phyloP scores from a whole-genome alignment of 2,113 vertebrate genomes.

The Heterotis niloticus region DNA sequence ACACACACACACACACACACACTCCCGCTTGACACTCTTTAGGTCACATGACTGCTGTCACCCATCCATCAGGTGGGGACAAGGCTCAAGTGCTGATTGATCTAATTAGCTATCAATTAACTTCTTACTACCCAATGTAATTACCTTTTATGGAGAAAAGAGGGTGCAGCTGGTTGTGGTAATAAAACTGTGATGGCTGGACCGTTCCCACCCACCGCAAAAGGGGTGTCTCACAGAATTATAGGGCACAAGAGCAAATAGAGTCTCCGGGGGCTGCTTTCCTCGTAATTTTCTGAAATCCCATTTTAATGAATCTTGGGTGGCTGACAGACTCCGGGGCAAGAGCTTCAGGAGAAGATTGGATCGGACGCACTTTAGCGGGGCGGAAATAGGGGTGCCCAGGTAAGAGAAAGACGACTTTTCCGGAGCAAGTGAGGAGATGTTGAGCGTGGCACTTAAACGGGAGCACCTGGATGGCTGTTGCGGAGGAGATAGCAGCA shows the following conservation, averaged over 20 bases:
- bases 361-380: background rate
- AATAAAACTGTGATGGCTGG: constrained; percentile 79
- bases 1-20: background rate
- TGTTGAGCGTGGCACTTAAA: background rate
- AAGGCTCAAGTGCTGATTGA: constrained; percentile 91
- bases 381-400: constrained; percentile 1
- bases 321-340: constrained; percentile 62
- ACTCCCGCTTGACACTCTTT: constrained; percentile 25
- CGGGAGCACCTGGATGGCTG: background rate
- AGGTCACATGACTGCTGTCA: constrained; percentile 68
- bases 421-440: background rate
- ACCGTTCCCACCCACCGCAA: constrained; percentile 55
- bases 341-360: background rate
- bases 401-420: background rate
- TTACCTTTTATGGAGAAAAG: constrained; percentile 97
- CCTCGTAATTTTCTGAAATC: constrained; percentile 70
- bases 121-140: constrained; percentile 99
- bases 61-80: constrained; percentile 93
- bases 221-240: constrained; percentile 67
- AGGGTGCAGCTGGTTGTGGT: constrained; percentile 92
- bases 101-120: constrained; percentile 99
- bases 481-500: background rate
- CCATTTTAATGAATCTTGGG: constrained; percentile 78
- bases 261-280: constrained; percentile 70
- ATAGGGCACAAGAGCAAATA: constrained; percentile 68